Percentiles rank a stretch among this genome's conserved stretches.
phyloP scores from a whole-genome alignment of 2,888 invertebrate genomes.

The Carabus problematicus region DNA sequence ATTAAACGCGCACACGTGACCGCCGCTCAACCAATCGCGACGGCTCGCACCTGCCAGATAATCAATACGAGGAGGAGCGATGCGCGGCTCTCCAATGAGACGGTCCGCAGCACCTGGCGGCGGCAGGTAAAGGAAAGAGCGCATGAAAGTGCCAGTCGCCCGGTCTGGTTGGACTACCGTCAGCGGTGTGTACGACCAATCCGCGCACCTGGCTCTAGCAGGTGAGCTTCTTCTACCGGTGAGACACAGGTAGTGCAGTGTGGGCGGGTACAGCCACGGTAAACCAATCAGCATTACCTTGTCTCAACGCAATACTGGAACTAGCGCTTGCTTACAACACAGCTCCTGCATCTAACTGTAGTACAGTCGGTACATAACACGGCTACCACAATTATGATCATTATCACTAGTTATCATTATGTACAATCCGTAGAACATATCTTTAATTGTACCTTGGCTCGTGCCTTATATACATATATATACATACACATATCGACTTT shows the following conservation, averaged over 20 bases:
- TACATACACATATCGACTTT: background rate
- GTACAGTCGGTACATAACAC: too few species aligned
- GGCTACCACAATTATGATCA: too few species aligned
- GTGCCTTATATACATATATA: background rate
- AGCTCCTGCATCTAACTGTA: too few species aligned
- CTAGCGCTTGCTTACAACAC: too few species aligned
- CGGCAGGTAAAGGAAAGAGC: slow-evolving; percentile 32
- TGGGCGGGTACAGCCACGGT: background rate
- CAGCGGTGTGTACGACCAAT: background rate
- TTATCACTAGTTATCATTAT: too few species aligned
- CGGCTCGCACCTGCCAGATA: slow-evolving; percentile 54
- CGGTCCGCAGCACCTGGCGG: slow-evolving; percentile 54
- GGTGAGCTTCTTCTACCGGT: slow-evolving; percentile 9
- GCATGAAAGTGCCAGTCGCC: slow-evolving; percentile 16
- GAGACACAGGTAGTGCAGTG: background rate
- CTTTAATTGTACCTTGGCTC: background rate
- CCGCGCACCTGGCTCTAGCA: slow-evolving; percentile 1
- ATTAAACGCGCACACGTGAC: slow-evolving; percentile 48
- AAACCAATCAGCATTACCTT: slow-evolving; percentile 10
- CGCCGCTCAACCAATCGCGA: slow-evolving; percentile 53
- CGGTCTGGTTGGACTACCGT: slow-evolving; percentile 10
- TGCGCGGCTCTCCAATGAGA: slow-evolving; percentile 46
- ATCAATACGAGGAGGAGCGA: slow-evolving; percentile 57
- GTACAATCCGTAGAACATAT: background rate
- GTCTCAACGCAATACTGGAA: background rate